Percentiles rank a stretch among this genome's conserved stretches.
Conservation (phyloP, 2,113 vertebrate species). For the Scophthalmus maximus region DNA sequence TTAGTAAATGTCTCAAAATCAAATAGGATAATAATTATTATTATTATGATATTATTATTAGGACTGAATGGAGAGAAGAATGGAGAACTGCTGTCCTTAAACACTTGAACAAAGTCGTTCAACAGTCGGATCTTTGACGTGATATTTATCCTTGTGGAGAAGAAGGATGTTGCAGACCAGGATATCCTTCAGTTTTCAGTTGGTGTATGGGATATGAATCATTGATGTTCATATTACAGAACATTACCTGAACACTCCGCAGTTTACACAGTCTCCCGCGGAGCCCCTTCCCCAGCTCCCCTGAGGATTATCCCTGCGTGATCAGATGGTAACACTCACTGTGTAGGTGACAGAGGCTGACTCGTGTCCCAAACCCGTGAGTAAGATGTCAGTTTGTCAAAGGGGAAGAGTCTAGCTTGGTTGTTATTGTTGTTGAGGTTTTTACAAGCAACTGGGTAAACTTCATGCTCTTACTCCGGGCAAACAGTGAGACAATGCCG, state of each 20-base stretch:
- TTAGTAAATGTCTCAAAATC: no score
- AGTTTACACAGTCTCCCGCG: constrained; percentile 5
- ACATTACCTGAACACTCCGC: neutral
- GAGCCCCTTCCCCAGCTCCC: constrained; percentile 12
- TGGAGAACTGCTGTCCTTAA: neutral
- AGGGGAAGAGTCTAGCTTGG: constrained; percentile 74
- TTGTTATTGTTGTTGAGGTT: constrained; percentile 62
- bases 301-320: constrained; percentile 45
- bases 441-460: constrained; percentile 56
- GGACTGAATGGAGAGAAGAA: neutral
- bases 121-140: constrained; percentile 1
- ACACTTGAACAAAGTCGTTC: neutral
- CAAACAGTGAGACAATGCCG: constrained; percentile 78
- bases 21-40: no score
- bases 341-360: constrained; percentile 54
- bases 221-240: constrained; percentile 7
- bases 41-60: no score
- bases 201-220: constrained; percentile 18
- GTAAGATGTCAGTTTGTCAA: constrained; percentile 75
- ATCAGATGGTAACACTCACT: constrained; percentile 56
- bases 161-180: constrained; percentile 24
- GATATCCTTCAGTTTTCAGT: constrained; percentile 26
- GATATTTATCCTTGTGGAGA: neutral
- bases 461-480: constrained; percentile 25
- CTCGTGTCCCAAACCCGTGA: constrained; percentile 55